Base-by-base conservation (phyloP, 2,888 invertebrate genomes). In the Hesperia comma region DNA sequence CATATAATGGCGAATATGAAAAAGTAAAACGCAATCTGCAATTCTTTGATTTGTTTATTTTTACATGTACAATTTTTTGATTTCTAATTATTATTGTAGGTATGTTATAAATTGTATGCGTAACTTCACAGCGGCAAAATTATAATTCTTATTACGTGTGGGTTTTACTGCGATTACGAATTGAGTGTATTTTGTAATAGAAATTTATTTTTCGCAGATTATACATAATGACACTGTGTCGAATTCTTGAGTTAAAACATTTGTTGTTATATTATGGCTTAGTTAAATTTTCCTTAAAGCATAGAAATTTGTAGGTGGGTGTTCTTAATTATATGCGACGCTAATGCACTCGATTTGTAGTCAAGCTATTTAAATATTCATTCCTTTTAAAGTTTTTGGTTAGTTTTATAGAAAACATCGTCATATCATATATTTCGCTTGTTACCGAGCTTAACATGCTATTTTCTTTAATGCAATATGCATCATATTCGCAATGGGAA, bases 371-470 rank as follows among this genome's bases (percentile, higher is more conserved):
- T 46, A 8, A 15, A 2, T 12, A 46, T 5, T 17, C 17, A 7
- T 46, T 17, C 2, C 15, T 6, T 46, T 46, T 8, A 15, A 15
- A 46, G 15, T 46, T 17, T 46, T 4, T 46, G 7, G 43, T 8
- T 57, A 57, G 56, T 19, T 57, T 26, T 57, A 40, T 55, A 0
- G 21, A 56, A 40, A 6, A 43, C n/a, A 6, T 15, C 41, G 6
- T 46, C 46, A 58, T 58, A 43, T 26, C 64, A 64, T 61, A 54
- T 61, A 57, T 57, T 56, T 61, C 58, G 60, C 51, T 43, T 54
- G 41, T 63, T 51, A 60, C 49, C 49, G 57, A 61, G 53, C 61
- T 61, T 67, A 12, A 37, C 60, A 41, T 61, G 46, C 14, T 14
- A 14, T 41, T 41, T 41, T 14, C n/a, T n/a, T n/a, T 41, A 14